Base-by-base conservation (phyloP, 2,888 invertebrate species). In the Eupithecia exiguata region DNA sequence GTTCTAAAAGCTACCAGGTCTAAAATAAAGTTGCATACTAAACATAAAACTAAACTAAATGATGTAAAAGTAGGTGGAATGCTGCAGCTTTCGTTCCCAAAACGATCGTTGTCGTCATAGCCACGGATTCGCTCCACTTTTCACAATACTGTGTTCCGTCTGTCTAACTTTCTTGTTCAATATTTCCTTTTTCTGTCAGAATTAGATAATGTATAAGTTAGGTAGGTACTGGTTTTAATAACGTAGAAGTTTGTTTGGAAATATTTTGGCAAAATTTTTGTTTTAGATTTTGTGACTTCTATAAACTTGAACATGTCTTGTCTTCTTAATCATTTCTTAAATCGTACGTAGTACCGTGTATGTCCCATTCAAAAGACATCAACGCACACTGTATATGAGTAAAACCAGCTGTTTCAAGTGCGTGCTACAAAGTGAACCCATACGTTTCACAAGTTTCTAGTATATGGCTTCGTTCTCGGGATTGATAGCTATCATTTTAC, bases 291-390 rank as follows among this genome's bases (percentile, higher is more conserved):
- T 21, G n/a, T 53, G 21, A 1, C n/a, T n/a, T 21, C 6, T 6
- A 49, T 6, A 21, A 53, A 10, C 49, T 53, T 21, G 12, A 21
- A n/a, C 10, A 21, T 3, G 40, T 14, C 5, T 38, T 38, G 7
- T 49, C 9, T n/a, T 49, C 49, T 16, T 18, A 18, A 18, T 6
- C 1, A 46, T 18, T 49, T 46, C n/a, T 18, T 18, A 43, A 46
- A 46, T 5, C 18, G 46, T 21, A 12, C 21, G 21, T 10, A 10
- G 21, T 10, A 21, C 10, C 16, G 5, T 53, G 10, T 49, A 49
- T 62, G 12, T 70, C 62, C 18, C 81, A 72, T 84, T 89, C 84
- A 89, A 91, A 90, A 92, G 91, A 91, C 87, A 87, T 91, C 87
- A 91, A 91, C 89, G 91, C 86, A 84, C 83, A 82, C 77, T 72